Evolutionary conservation across 2,113 vertebrate genomes (phyloP), one percentile per base, ranked within the genome.

Genomic region (Serranochromis macrocephalus): DNA sequence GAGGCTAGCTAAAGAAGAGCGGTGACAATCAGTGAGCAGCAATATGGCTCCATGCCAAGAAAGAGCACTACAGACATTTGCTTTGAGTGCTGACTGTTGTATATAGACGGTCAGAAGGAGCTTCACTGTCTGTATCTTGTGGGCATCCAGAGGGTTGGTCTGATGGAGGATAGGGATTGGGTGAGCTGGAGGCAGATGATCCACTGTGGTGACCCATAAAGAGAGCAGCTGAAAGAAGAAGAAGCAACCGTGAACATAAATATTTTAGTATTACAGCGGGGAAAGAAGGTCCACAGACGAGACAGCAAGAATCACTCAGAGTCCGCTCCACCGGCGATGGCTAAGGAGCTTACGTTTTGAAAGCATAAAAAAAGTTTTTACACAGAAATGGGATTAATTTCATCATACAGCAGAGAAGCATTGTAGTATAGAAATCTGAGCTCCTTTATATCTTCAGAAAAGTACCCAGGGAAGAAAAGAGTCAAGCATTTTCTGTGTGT

Each of bases 61-160:
- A 66, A 1, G 17, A 66, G 6, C 33, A 38, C 10, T n/a, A 38
- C 31, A 66, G 61, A 13, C 19, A 11, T 66, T 63, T 36, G 31
- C 31, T 61, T 31, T 31, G 14, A 61, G 9, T 61, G 9, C 4
- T 33, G 57, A 61, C 57, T 58, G 57, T 58, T 58, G 26, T 61
- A 61, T 61, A 61, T 2, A 61, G 0, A 61, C 1, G 3, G 16
- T 33, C 0, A 61, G 57, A 0, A 31, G 10, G 31, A n/a, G 17
- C 61, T 66, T 38, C 61, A 66, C 0, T 66, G 3, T n/a, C 9
- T 54, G 51, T 54, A 54, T 54, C 19, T 66, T 38, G 33, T 38
- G 33, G 33, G 61, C 19, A 38, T 13, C 61, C 33, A 38, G 61
- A 13, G 7, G 63, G 33, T 24, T 40, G 63, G 36, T 68, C 33